Percentiles rank a stretch among this genome's conserved stretches.
phyloP scores from a whole-genome alignment of 2,888 invertebrate species.

The Itoplectis maculator region DNA sequence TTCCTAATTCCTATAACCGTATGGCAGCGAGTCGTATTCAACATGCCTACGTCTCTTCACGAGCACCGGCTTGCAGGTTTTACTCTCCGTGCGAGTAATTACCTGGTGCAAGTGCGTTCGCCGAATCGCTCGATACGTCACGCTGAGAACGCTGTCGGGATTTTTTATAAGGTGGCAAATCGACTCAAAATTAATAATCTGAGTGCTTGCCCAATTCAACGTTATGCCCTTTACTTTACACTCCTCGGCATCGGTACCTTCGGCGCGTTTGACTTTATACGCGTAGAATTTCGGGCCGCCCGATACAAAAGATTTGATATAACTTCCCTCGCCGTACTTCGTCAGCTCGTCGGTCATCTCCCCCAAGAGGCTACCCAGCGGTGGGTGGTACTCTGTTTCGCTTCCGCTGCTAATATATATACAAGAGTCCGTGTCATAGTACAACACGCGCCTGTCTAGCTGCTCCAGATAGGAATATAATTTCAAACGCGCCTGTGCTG shows the following conservation, averaged over 20 bases:
- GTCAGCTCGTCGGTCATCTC: constrained; percentile 80
- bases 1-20: background rate
- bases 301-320: constrained; percentile 77
- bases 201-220: constrained; percentile 56
- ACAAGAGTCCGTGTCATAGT: constrained; percentile 81
- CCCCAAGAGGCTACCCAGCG: constrained; percentile 75
- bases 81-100: background rate
- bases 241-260: constrained; percentile 42
- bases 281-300: constrained; percentile 80
- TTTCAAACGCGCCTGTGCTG: constrained; percentile 77
- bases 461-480: constrained; percentile 77
- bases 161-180: constrained; percentile 27
- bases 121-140: background rate
- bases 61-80: background rate
- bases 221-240: constrained; percentile 71
- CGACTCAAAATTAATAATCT: constrained; percentile 53
- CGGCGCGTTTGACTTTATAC: constrained; percentile 16
- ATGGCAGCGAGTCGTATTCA: background rate
- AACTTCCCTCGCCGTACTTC: constrained; percentile 69
- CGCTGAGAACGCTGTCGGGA: background rate
- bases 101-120: background rate
- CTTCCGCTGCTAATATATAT: constrained; percentile 71
- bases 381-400: constrained; percentile 64
- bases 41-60: background rate
- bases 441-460: constrained; percentile 76